Evolutionary conservation across 2,113 vertebrate genomes (phyloP), one percentile per base, ranked within the genome.

Genomic region (Triplophysa dalaica): DNA sequence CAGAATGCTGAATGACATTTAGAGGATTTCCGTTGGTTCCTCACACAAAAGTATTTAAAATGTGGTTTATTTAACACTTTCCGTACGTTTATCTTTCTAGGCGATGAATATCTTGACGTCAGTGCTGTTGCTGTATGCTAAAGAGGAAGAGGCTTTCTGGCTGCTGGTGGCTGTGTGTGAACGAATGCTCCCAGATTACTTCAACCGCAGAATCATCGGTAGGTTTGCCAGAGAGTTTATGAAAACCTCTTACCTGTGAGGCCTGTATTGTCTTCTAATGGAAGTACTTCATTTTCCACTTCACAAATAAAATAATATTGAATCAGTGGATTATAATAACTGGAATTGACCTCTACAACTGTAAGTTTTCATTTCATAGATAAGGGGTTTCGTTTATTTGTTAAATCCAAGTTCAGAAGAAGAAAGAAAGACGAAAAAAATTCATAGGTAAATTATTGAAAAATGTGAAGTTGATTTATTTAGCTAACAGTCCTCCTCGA

Each of bases 101-200:
- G 97, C 97, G 76, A 99, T 99, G 98, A 99, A 99, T 85, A 99
- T 99, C 87, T 92, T 99, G 88, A 98, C 98, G 4, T 99, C 98
- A 0, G 96, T 99, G 58, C 92, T 99, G 76, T 93, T 99, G 82
- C 92, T 99, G 14, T 99, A 99, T 33, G 95, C 97, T 29, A 99
- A 98, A 90, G 98, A 99, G 85, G 97, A 99, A 87, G 98, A 99
- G 81, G 98, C 98, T 0, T 99, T 99, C 91, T 99, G 97, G 98
- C 94, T 99, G 68, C 86, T 99, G 68, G 97, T 98, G 77, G 96
- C 95, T 0, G 94, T 99, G 52, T 99, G 98, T 88, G 98, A 99
- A 90, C 92, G 96, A 89, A 98, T 99, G 97, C 86, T 99, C 65
- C 97, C 98, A 0, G 96, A 99, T 91, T 99, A 99, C 88, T 99